A percentile compares a stretch with the other conserved stretches of the same genome.
phyloP scores from a whole-genome alignment of 2,797 vertebrate genomes.

The Notoglanidium macrostoma region DNA sequence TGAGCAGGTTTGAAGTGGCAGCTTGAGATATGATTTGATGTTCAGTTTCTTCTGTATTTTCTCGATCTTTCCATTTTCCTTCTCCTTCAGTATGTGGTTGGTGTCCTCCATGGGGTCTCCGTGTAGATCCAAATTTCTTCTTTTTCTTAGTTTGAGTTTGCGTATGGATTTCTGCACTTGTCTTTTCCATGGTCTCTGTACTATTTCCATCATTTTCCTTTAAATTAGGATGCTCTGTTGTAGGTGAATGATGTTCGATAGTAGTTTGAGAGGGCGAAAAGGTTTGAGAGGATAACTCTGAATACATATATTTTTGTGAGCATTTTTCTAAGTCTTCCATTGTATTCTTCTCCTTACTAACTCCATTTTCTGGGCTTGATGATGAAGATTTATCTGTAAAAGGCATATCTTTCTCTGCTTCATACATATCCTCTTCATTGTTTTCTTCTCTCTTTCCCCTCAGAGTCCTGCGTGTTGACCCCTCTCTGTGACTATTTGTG shows the following conservation, averaged over 20 bases:
- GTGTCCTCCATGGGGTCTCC: conserved; percentile 6
- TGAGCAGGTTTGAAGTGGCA: neutral
- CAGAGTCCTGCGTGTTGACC: neutral
- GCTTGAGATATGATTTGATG: conserved; percentile 16
- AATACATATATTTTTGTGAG: neutral
- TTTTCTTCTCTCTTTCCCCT: neutral
- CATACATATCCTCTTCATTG: neutral
- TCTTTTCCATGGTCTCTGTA: neutral
- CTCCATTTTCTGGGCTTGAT: neutral
- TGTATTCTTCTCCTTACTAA: neutral
- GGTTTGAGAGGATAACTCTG: neutral
- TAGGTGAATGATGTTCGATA: neutral
- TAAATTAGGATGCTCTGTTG: neutral
- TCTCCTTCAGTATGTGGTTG: conserved; percentile 7
- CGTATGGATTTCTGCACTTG: neutral
- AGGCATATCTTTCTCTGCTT: neutral
- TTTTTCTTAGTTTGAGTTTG: conserved; percentile 34
- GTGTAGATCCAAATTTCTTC: conserved; percentile 57
- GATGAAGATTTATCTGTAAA: neutral
- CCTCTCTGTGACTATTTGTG: neutral
- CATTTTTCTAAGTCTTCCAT: neutral
- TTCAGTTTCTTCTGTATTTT: conserved; percentile 13
- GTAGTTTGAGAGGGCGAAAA: neutral
- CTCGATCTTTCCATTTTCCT: conserved; percentile 12
- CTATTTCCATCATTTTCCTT: neutral